These are phyloP conservation scores for Speoplatyrhinus poulsoni DNA, from an alignment of 2,113 vertebrate species.

Conservation along the genomic window DNA sequence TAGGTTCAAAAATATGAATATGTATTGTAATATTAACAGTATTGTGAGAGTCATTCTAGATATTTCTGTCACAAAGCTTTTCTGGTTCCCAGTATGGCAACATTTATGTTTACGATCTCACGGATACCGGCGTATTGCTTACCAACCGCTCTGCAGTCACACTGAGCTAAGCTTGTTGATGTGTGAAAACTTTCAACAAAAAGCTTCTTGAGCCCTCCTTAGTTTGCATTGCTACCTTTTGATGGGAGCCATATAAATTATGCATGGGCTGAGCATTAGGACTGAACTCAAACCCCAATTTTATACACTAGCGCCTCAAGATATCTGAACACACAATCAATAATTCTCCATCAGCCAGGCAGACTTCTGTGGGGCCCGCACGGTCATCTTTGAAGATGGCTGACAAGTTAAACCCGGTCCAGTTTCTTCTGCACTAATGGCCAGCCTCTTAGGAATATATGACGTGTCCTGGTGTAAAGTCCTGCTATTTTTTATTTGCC, in stretches of 20 bases:
- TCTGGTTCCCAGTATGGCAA: conserved; percentile 2
- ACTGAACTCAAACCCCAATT: conserved; percentile 72
- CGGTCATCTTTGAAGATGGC: conserved; percentile 73
- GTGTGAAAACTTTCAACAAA: conserved; percentile 72
- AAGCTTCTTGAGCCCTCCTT: conserved; percentile 67
- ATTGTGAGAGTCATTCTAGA: no score
- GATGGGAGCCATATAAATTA: conserved; percentile 77
- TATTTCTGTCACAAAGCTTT: no score
- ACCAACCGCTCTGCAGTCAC: conserved; percentile 54
- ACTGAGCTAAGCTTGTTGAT: conserved; percentile 65
- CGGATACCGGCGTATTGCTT: conserved; percentile 49
- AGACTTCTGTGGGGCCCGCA: conserved; percentile 68
- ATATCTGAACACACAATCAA: conserved; percentile 78
- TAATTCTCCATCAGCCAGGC: conserved; percentile 75
- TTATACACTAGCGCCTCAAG: conserved; percentile 74
- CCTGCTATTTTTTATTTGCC: conserved; percentile 51
- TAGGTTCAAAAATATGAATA: no score
- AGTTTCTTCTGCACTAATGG: conserved; percentile 69
- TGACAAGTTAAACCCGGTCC: conserved; percentile 78
- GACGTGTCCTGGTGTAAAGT: conserved; percentile 52
- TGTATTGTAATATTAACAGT: no score
- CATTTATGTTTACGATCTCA: conserved; percentile 5
- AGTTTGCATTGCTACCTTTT: conserved; percentile 72
- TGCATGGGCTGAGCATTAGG: conserved; percentile 72
- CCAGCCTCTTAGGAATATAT: conserved; percentile 58